Base-by-base conservation (phyloP, 2,797 vertebrate species). In the Cygnus olor region DNA sequence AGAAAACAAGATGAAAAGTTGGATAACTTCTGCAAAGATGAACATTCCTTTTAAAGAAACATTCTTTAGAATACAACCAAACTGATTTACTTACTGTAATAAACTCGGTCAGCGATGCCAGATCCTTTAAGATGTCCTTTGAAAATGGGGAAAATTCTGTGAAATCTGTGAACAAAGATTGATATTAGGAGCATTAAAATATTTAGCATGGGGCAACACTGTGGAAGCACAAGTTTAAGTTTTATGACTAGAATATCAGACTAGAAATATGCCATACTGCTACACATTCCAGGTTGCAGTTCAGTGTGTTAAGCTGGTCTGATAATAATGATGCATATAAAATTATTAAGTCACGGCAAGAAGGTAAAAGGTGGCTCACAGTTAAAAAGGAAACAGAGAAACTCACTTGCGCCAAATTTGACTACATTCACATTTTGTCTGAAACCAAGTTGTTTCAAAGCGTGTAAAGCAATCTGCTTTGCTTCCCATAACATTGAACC, bases 371-470 rank as follows among this genome's bases (percentile, higher is more conserved):
- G 30, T 64, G 28, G 24, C 20, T 60, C 7, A 63, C 16, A 20
- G 68, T 36, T 66, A 21, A 69, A 77, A 64, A 38, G 36, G 42
- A 88, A 74, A 61, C 9, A 78, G 18, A 84, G 60, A 30, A 44
- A 88, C 97, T 97, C 80, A 98, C 98, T 98, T 95, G 98, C 98
- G 76, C 98, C 98, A 84, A 99, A 99, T 61, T 96, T 97, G 74
- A 99, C 22, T 12, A 99, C 42, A 40, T 98, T 99, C 53, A 98
- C 38, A 72, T 89, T 96, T 53, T 22, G 53, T 66, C 93, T 65
- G 69, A 66, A 68, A 49, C 9, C 36, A 54, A 98, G 82, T 40
- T 90, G 80, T 42, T 93, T 94, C 45, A 99, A 96, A 45, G 98
- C 88, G 27, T 96, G 85, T 72, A 98, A 95, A 58, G 98, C 98